Evolutionary conservation across 2,113 vertebrate genomes (phyloP).

Genomic region (Jaculus jaculus): DNA sequence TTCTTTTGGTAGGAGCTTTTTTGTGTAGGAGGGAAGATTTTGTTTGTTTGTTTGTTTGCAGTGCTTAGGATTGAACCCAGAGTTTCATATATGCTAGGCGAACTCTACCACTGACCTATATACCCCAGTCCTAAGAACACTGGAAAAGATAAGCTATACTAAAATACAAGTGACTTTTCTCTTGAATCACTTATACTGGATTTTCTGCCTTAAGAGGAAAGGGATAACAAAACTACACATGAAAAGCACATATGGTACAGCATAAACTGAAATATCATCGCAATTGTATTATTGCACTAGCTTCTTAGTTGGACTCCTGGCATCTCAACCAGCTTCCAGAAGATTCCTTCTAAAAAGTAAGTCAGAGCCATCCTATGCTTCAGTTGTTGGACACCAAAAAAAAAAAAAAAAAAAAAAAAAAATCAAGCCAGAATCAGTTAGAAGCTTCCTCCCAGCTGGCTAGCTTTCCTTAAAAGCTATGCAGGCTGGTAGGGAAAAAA

Average conservation of each 20-base stretch:
- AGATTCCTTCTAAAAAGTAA: background rate
- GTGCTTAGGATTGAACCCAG: background rate
- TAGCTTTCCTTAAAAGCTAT: no score
- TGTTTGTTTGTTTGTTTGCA: background rate
- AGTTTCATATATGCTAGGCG: background rate
- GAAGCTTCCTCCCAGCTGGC: no score
- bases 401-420: no score
- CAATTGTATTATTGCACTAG: background rate
- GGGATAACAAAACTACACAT: background rate
- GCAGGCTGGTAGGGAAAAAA: no score
- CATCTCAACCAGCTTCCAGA: background rate
- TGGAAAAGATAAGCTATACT: background rate
- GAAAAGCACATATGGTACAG: background rate
- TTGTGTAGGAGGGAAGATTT: no score
- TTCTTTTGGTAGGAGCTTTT: no score
- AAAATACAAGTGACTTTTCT: background rate
- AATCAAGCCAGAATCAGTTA: no score
- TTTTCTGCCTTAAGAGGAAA: conserved; percentile 27
- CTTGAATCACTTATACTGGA: conserved; percentile 5
- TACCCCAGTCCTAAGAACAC: background rate
- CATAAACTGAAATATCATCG: background rate
- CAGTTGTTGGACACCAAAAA: no score
- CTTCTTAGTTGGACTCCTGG: background rate
- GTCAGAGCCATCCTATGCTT: background rate
- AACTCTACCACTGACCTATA: background rate